Evolutionary conservation across 2,888 invertebrate species (phyloP), one percentile per base, ranked within the genome.

Genomic region (Merodon equestris): DNA sequence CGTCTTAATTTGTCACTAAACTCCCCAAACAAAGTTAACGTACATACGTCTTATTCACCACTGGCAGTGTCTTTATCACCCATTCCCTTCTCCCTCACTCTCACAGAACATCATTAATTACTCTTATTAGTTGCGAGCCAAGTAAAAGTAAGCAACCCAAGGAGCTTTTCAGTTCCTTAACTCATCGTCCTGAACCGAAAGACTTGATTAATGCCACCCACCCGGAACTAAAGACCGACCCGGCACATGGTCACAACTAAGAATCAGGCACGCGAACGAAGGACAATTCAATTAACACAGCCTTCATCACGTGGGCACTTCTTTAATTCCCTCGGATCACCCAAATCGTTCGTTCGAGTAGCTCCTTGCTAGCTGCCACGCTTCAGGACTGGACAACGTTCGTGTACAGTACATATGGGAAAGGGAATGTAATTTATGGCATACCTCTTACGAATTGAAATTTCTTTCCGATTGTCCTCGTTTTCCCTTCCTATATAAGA

Each of bases 281-380:
- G 63, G 74, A 79, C 79, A 79, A 79, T 74, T 74, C 79, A 79
- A 79, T 79, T 74, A 79, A 79, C 68, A 74, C 60, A 68, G 74
- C 60, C 68, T 64, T 79, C 79, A 79, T 64, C 79, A 79, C 79
- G 68, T 79, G 73, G 67, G 54, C 73, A 73, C 57, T 68, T 70
- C 60, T 68, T 74, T 74, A 79, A 79, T 74, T 74, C 68, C 64
- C 64, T 54, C 54, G 74, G 74, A 73, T 74, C 74, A 74, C 3
- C 27, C 66, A 67, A 15, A 51, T 27, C 45, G 18, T 27, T 34
- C 38, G 15, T 5, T 19, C 9, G 5, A 12, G 36, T 48, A 40
- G 50, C 61, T 54, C 50, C 48, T 71, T 71, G 72, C 42, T 57
- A 53, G 27, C 44, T 67, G 61, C 50, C 42, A 38, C 40, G 70